These are phyloP conservation scores for Microplitis mediator DNA, from an alignment of 1,140 invertebrate genomes.

Conservation along the genomic window DNA sequence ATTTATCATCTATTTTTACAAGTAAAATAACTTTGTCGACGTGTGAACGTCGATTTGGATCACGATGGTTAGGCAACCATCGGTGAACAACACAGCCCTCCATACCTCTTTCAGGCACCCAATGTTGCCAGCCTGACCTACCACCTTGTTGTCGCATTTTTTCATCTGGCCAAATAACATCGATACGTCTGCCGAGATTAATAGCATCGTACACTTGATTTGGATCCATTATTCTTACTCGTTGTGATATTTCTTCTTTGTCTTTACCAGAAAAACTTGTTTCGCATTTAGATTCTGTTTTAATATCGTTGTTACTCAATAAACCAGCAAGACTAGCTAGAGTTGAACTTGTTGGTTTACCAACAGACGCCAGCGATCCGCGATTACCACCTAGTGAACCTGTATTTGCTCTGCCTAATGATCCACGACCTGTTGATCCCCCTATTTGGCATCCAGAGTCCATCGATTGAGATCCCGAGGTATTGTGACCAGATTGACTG, in stretches of 20 bases:
- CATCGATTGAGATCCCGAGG: slow-evolving; percentile 65
- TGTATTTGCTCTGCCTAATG: slow-evolving; percentile 59
- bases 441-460: slow-evolving; percentile 62
- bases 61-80: slow-evolving; percentile 88
- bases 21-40: slow-evolving; percentile 89
- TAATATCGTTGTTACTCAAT: slow-evolving; percentile 61
- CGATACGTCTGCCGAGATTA: slow-evolving; percentile 85
- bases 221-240: slow-evolving; percentile 74
- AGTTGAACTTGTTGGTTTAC: slow-evolving; percentile 82
- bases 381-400: slow-evolving; percentile 71
- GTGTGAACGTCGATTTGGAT: slow-evolving; percentile 83
- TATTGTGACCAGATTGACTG: slow-evolving; percentile 61
- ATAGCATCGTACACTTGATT: slow-evolving; percentile 87
- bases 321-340: slow-evolving; percentile 81
- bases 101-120: slow-evolving; percentile 89
- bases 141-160: slow-evolving; percentile 84
- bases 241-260: slow-evolving; percentile 65
- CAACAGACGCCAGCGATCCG: slow-evolving; percentile 78
- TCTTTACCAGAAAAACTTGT: slow-evolving; percentile 60
- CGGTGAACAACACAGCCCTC: slow-evolving; percentile 88
- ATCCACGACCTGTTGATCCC: slow-evolving; percentile 59
- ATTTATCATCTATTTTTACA: slow-evolving; percentile 91
- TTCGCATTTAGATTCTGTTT: slow-evolving; percentile 56
- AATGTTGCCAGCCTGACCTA: slow-evolving; percentile 84
- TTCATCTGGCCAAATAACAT: slow-evolving; percentile 91